Evolutionary conservation across 2,888 invertebrate species (phyloP).

Genomic region (Seira musarum): DNA sequence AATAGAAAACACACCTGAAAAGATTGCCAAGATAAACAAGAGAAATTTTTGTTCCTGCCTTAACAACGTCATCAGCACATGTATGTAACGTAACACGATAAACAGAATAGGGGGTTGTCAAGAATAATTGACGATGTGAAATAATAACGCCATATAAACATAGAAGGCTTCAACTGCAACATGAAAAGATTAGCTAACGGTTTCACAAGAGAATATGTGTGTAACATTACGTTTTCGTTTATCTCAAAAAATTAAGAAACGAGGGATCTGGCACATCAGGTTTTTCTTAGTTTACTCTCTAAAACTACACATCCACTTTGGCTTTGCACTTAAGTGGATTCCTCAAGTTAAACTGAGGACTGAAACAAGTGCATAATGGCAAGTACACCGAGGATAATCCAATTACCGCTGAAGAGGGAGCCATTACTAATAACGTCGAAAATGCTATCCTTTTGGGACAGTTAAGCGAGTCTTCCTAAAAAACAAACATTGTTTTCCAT

Average conservation of each 20-base stretch:
- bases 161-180: neutral
- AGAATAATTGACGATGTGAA: conserved; percentile 3
- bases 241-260: neutral
- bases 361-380: conserved; percentile 20
- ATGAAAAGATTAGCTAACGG: neutral
- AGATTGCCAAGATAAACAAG: conserved; percentile 7
- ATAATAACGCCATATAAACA: neutral
- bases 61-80: neutral
- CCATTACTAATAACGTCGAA: conserved; percentile 46
- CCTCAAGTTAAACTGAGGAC: conserved; percentile 3
- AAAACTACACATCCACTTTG: neutral
- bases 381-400: conserved; percentile 39
- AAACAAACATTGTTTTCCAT: neutral
- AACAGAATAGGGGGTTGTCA: neutral
- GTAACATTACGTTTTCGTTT: conserved; percentile 3
- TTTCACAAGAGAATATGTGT: neutral
- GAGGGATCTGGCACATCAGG: neutral
- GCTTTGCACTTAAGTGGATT: neutral
- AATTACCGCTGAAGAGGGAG: conserved; percentile 47
- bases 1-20: neutral
- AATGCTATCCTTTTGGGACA: conserved; percentile 50
- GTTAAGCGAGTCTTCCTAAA: conserved; percentile 37
- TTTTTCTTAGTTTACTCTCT: neutral
- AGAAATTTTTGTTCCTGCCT: neutral
- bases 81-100: neutral